Evolutionary conservation across 1,140 invertebrate genomes (phyloP).

Genomic region (Laupala kohalensis): DNA sequence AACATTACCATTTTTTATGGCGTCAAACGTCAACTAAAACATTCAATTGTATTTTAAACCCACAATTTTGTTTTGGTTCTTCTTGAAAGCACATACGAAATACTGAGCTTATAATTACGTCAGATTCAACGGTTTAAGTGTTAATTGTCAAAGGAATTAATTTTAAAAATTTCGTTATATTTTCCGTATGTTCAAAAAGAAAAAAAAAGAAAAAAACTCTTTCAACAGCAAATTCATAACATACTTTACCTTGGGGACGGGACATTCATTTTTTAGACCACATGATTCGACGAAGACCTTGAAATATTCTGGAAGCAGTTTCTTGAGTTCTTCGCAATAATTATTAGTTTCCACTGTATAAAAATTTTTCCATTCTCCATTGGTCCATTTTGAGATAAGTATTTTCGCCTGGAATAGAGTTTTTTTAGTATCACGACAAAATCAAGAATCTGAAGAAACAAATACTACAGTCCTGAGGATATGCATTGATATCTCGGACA

Average conservation of each 20-base stretch:
- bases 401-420: neutral
- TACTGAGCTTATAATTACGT: too few species aligned
- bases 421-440: neutral
- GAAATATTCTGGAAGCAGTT: neutral
- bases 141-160: too few species aligned
- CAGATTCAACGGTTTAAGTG: too few species aligned
- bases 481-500: too few species aligned
- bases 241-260: neutral
- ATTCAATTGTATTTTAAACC: too few species aligned
- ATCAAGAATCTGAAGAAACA: too few species aligned
- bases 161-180: too few species aligned
- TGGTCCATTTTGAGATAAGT: neutral
- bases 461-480: too few species aligned
- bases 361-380: neutral
- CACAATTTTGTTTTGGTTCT: too few species aligned
- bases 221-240: neutral
- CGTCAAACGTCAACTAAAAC: too few species aligned
- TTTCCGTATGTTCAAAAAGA: neutral
- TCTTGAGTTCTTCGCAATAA: neutral
- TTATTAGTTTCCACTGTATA: neutral
- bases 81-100: too few species aligned
- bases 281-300: neutral
- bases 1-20: too few species aligned
- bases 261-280: neutral
- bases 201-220: neutral